Base-by-base conservation (phyloP, 2,113 vertebrate species). In the Notothenia rossii region DNA sequence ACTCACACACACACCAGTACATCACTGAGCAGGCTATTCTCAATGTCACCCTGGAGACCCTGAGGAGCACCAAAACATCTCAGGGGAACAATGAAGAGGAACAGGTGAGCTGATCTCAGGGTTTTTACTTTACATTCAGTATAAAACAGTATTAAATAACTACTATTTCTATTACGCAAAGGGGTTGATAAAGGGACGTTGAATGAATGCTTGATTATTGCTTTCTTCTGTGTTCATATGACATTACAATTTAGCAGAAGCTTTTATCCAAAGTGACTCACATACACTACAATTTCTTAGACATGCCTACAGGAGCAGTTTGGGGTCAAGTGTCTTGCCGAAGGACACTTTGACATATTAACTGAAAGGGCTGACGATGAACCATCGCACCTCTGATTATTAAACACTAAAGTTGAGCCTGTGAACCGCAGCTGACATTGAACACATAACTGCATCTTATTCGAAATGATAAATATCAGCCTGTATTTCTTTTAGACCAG, bases 1-100 rank as follows among this genome's bases (percentile, higher is more conserved):
- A 92, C 81, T 96, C 96, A 0, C 15, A 94, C 88, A 97, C 96
- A 29, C 96, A 97, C 81, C 96, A 97, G 87, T 94, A 95, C 79
- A 96, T 97, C 81, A 97, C 96, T 0, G 96, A 97, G 83, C 93
- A 94, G 67, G 95, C 96, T 0, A 90, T 95, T 0, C 90, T 96
- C 59, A 96, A 95, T 0, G 63, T 96, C 80, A 97, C 96, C 45
- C 70, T 92, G 76, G 94, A 95, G 67, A 94, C 93, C 7, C 79
- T 95, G 61, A 82, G 20, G 18, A 63, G 1, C n/a, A 56, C 51
- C 33, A 63, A 53, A 17, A 80, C 75, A 48, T 59, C 78, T 8
- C 63, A 81, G 11, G 78, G 67, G 20, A 12, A 33, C 33, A 76
- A 54, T 7, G 58, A 50, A 56, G 76, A 86, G 49, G 76, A 85